These are phyloP conservation scores for Formica aserva DNA, from an alignment of 2,888 invertebrate genomes.

Conservation along the genomic window DNA sequence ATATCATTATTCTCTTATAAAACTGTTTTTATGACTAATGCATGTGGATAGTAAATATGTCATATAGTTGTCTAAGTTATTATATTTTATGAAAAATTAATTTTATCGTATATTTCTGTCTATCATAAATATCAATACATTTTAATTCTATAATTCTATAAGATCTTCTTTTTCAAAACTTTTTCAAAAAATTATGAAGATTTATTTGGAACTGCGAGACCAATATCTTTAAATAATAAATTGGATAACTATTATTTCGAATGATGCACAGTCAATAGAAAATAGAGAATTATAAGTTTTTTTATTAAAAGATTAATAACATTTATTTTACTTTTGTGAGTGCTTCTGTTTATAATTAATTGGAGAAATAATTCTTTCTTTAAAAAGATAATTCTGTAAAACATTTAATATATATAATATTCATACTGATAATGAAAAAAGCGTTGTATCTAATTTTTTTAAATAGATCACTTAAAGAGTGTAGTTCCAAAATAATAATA, in stretches of 20 bases:
- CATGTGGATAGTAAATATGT: slow-evolving; percentile 1
- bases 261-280: neutral
- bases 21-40: neutral
- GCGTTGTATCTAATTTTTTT: neutral
- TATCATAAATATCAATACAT: neutral
- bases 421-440: neutral
- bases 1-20: neutral
- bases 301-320: neutral
- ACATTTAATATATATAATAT: neutral
- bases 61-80: neutral
- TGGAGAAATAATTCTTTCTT: neutral
- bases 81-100: slow-evolving; percentile 7
- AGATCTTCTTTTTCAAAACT: neutral
- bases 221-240: neutral
- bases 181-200: neutral
- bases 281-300: neutral
- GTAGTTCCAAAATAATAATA: neutral
- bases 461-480: slow-evolving; percentile 6
- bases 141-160: neutral
- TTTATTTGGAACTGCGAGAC: neutral
- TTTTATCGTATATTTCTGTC: neutral
- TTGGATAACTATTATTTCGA: neutral
- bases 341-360: neutral
- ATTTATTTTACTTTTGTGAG: neutral
- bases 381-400: neutral